phyloP scores from a whole-genome alignment of 2,113 vertebrate species.

The Macheiramphus alcinus region DNA sequence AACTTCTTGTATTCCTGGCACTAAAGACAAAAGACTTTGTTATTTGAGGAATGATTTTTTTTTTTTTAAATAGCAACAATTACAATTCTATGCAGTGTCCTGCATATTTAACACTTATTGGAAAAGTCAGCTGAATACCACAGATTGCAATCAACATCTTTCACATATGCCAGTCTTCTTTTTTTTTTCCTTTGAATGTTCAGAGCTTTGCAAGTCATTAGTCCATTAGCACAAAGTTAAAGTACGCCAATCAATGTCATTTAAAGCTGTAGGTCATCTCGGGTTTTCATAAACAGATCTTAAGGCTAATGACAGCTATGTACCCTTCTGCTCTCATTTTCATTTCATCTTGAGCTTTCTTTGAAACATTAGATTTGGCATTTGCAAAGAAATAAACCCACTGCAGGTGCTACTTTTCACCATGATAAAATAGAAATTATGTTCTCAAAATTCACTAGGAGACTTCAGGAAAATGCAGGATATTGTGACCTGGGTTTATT shows the following conservation, averaged over 20 bases:
- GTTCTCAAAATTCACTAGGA: slow-evolving; percentile 40
- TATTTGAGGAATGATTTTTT: neutral
- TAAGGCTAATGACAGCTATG: slow-evolving; percentile 49
- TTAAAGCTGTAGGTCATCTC: slow-evolving; percentile 46
- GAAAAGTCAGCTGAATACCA: slow-evolving; percentile 49
- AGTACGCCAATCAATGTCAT: slow-evolving; percentile 56
- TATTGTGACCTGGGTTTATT: slow-evolving; percentile 4
- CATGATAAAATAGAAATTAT: slow-evolving; percentile 41
- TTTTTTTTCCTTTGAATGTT: neutral
- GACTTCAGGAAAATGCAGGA: slow-evolving; percentile 13
- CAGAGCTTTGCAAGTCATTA: slow-evolving; percentile 47
- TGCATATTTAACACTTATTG: slow-evolving; percentile 24
- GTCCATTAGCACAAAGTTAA: slow-evolving; percentile 59
- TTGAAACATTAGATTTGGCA: slow-evolving; percentile 59
- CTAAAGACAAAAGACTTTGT: neutral
- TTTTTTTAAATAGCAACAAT: neutral
- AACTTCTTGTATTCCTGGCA: neutral
- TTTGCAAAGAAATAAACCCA: slow-evolving; percentile 37
- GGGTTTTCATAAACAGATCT: slow-evolving; percentile 62
- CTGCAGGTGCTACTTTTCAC: slow-evolving; percentile 24
- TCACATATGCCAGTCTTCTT: slow-evolving; percentile 15
- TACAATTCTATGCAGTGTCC: neutral
- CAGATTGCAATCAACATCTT: slow-evolving; percentile 43
- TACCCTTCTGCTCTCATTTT: slow-evolving; percentile 43
- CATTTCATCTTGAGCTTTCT: slow-evolving; percentile 50